phyloP scores from a whole-genome alignment of 1,140 invertebrate species.

The Leptopilina clavipes region DNA sequence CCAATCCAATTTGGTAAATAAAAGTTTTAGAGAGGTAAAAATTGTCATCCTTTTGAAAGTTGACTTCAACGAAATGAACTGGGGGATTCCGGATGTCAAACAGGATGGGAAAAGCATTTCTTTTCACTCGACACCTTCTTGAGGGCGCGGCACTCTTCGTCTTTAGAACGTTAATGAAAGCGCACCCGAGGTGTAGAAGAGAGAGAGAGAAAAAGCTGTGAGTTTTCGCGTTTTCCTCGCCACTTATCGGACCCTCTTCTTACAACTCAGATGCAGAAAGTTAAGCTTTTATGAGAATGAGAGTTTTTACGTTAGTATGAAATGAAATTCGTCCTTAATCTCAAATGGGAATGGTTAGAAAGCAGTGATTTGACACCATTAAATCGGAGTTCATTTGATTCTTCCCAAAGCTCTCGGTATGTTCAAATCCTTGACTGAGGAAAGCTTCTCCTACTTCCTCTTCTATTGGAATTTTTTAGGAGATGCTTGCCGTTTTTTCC shows the following conservation, averaged over 20 bases:
- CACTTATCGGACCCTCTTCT: constrained; percentile 60
- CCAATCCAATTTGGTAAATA: background rate
- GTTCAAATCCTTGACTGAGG: constrained; percentile 4
- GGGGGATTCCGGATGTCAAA: no score
- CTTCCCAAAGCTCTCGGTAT: constrained; percentile 1
- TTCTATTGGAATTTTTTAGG: constrained; percentile 1
- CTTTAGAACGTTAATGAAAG: no score
- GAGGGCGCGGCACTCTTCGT: no score
- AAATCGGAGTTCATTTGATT: constrained; percentile 16
- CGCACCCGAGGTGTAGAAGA: no score
- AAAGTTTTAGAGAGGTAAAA: background rate
- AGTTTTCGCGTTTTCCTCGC: no score
- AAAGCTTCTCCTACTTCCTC: background rate
- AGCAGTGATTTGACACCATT: constrained; percentile 27
- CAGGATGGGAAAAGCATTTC: no score
- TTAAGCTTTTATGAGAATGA: constrained; percentile 53
- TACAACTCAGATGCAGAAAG: constrained; percentile 48
- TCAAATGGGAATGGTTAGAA: constrained; percentile 28
- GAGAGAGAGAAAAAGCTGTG: no score
- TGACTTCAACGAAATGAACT: background rate
- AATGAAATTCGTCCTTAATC: constrained; percentile 62
- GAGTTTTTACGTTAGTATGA: constrained; percentile 60
- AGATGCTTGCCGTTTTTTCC: background rate
- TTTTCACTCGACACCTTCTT: no score
- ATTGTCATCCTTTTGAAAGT: constrained; percentile 5